A percentile compares a stretch with the other conserved stretches of the same genome.
Evolutionary conservation across 2,797 vertebrate species (phyloP).

Genomic region (Nyctalus aviator): DNA sequence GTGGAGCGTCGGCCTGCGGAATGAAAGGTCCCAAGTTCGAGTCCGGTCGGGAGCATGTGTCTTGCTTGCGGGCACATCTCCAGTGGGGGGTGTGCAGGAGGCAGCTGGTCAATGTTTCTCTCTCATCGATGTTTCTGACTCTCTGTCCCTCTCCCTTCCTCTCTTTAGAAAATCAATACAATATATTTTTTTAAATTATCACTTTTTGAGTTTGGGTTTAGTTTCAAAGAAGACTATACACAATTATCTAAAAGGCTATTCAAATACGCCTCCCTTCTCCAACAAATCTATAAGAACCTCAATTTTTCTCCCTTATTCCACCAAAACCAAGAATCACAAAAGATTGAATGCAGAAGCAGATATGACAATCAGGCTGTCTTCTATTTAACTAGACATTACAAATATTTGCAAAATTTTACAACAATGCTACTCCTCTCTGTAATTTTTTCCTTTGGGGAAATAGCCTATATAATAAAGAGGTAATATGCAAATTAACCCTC

Average conservation of each 20-base stretch:
- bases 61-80: too few species aligned
- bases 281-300: constrained; percentile 28
- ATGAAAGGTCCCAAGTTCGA: too few species aligned
- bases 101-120: too few species aligned
- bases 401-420: constrained; percentile 42
- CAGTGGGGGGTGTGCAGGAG: too few species aligned
- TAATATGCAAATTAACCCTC: too few species aligned
- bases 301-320: constrained; percentile 29
- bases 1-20: too few species aligned
- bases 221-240: constrained; percentile 58
- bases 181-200: neutral
- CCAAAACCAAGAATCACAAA: constrained; percentile 16
- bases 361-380: constrained; percentile 28
- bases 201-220: constrained; percentile 39
- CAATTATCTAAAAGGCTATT: constrained; percentile 38
- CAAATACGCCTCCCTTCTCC: neutral
- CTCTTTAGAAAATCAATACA: too few species aligned
- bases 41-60: too few species aligned
- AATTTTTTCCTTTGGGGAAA: constrained; percentile 5
- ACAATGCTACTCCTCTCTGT: neutral
- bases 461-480: neutral
- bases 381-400: constrained; percentile 20
- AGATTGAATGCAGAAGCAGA: constrained; percentile 42
- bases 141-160: too few species aligned
- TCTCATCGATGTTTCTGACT: too few species aligned